Evolutionary conservation across 2,888 invertebrate species (phyloP), one percentile per base, ranked within the genome.

Genomic region (Lasius fuliginosus): DNA sequence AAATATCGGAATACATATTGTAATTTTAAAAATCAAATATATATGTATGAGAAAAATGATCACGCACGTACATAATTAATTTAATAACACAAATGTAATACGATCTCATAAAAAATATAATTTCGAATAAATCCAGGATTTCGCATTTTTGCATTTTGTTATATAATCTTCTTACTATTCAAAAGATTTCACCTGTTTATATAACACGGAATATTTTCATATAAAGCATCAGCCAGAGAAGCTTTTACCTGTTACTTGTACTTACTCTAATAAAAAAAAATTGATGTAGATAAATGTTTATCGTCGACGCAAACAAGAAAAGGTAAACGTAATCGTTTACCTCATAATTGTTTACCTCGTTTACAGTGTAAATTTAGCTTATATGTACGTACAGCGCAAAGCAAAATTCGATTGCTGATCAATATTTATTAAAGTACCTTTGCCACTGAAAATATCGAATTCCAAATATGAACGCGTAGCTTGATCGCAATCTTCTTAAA

Each of bases 281-380:
- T 3, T 30, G 46, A 84, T 46, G 30, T 64, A 58, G 27, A 75
- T 65, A 30, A 40, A 56, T 30, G 46, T 84, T 85, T 74, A 84
- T 84, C 64, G 56, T 53, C 9, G 27, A 42, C 23, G 46, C 15
- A 56, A 46, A 53, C 27, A 62, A 11, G 33, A 46, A 11, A 42
- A 40, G 5, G 27, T 40, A 64, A 46, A n/a, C n/a, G 9, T 18
- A 74, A 84, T 69, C n/a, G 64, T 56, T 56, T 33, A 18, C 36
- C 6, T 36, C 36, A 6, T 6, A 36, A 36, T 53, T n/a, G 9
- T 49, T 33, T 33, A 33, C 33, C 33, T 36, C 5, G 74, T 74
- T 79, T 64, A 27, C 46, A 27, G 3, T 53, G 33, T 40, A 76
- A 83, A 62, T 68, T 58, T n/a, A 12, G 27, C n/a, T 30, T 60